Base-by-base conservation (phyloP, 1,140 invertebrate genomes). In the Drosophila tropicalis region DNA sequence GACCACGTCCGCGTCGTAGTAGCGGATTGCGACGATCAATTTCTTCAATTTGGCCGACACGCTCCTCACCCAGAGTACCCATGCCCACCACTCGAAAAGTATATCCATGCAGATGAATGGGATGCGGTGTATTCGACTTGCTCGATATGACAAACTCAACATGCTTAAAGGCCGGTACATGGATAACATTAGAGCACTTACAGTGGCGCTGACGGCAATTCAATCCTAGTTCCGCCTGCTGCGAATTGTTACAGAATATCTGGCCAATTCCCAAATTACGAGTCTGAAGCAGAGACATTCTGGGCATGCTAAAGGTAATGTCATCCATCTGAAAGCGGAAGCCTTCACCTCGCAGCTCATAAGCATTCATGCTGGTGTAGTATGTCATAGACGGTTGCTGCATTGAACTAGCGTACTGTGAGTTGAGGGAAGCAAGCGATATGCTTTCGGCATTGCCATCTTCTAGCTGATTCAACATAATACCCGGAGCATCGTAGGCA, bases 251-350 rank as follows among this genome's bases (percentile, higher is more conserved):
- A 66, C 91, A 91, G 22, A 91, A 90, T 36, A 87, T 72, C 39
- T 80, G 78, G 0, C 79, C 84, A 15, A 91, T 84, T 36, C 85
- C 85, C 29, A 91, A 67, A 57, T 91, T 91, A 22, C 87, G 90
- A 0, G 90, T 79, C 56, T 91, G 90, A 36, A 91, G 74, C n/a
- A 91, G 61, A 4, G 90, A 91, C 67, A 91, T 65, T 58, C 75
- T 83, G 0, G 91, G 91, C 85, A 91, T 91, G 47, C 57, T 80
- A 36, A 91, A 91, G 5, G 70, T 90, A 5, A 91, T 91, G 67
- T 91, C 79, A 55, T 91, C 90, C 81, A 91, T 91, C 63, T 91
- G 90, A 58, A 91, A 91, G 9, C 89, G 79, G 13, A 87, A 90
- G 0, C 81, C 74, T 29, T 86, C 84, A 32, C 72, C 77, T 10